Evolutionary conservation across 2,888 invertebrate genomes (phyloP).

Genomic region (Tipula confusa): DNA sequence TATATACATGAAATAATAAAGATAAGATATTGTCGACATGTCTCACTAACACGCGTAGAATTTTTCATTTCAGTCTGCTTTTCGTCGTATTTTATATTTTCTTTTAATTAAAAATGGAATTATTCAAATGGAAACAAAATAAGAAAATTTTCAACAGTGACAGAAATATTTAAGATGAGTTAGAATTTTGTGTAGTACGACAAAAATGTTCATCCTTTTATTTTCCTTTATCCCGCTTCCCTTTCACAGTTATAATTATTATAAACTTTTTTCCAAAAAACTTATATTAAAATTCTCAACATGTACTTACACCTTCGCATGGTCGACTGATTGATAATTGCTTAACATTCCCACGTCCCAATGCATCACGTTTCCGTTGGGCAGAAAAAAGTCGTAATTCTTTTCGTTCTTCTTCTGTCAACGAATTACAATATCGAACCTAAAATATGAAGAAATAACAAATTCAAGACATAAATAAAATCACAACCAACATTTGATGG

Average conservation of each 20-base stretch:
- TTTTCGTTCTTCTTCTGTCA: conserved; percentile 89
- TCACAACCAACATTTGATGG: not conserved
- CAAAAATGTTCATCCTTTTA: not conserved
- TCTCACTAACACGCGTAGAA: not conserved
- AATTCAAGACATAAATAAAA: conserved; percentile 35
- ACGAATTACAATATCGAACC: conserved; percentile 91
- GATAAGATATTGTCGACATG: not conserved
- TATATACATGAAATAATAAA: not conserved
- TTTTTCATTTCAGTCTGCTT: not conserved
- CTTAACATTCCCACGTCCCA: conserved; percentile 86
- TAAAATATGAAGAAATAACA: conserved; percentile 46
- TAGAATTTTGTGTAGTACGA: not conserved
- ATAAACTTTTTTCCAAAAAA: no score
- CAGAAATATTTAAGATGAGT: not conserved
- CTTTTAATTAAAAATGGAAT: conserved; percentile 6
- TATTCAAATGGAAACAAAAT: not conserved
- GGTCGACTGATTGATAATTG: conserved; percentile 69
- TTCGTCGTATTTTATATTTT: not conserved
- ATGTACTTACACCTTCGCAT: conserved; percentile 69
- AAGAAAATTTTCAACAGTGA: not conserved
- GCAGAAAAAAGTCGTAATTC: conserved; percentile 89
- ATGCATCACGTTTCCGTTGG: conserved; percentile 88
- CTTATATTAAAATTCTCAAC: no score
- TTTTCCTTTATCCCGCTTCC: no score
- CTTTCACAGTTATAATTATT: no score